Evolutionary conservation across 2,113 vertebrate genomes (phyloP).

Genomic region (Excalfactoria chinensis): DNA sequence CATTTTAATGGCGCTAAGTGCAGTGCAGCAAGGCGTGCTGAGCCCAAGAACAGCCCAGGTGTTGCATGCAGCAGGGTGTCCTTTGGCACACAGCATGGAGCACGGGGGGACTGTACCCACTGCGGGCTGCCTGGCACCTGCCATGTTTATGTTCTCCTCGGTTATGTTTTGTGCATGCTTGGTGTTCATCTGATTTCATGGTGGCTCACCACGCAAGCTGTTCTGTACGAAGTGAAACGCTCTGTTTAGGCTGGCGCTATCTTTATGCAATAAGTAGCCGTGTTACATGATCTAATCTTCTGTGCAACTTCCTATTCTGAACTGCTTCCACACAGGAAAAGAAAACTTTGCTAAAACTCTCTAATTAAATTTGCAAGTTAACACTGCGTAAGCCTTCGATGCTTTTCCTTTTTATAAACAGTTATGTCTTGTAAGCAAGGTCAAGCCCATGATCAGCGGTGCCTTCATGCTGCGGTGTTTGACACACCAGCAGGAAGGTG

Average conservation of each 20-base stretch:
- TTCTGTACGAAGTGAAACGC: not conserved
- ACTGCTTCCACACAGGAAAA: not conserved
- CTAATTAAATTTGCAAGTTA: conserved; percentile 30
- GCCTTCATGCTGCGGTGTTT: rapidly evolving
- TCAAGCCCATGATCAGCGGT: not conserved
- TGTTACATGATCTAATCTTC: not conserved
- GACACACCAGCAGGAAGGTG: not conserved
- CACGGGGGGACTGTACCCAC: not conserved
- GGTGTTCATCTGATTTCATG: not conserved
- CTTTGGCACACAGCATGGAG: not conserved
- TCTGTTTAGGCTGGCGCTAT: not conserved
- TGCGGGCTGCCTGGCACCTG: not conserved
- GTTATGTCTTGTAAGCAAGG: not conserved
- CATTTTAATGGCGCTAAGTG: not conserved
- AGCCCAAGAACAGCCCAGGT: not conserved
- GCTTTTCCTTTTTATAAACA: not conserved
- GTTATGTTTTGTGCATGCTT: not conserved
- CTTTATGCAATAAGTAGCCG: not conserved
- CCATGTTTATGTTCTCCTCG: not conserved
- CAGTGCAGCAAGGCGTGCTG: not conserved
- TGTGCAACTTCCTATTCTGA: not conserved
- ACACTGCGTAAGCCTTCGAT: conserved; percentile 4
- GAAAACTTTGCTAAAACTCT: not conserved
- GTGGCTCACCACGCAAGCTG: not conserved
- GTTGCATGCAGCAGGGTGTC: not conserved